Base-by-base conservation (phyloP, 2,113 vertebrate genomes). In the Corythornis vintsioides region DNA sequence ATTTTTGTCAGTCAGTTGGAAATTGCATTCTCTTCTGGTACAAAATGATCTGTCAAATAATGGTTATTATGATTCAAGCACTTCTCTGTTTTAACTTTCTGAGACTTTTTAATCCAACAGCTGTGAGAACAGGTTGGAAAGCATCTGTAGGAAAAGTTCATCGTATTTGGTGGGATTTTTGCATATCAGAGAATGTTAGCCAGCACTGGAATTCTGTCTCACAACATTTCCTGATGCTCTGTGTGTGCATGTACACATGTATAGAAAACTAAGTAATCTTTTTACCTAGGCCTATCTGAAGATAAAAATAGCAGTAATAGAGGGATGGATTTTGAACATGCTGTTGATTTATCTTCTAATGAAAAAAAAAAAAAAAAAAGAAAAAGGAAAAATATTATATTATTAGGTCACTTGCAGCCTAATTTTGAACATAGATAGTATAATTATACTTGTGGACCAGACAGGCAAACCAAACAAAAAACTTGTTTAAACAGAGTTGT, bases 401-500 rank as follows among this genome's bases (percentile, higher is more conserved):
- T 92, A 42, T 64, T 83, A 48, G 22, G 53, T 88, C 26, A 66
- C 8, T 45, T 71, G 65, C 83, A 89, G 84, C 50, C 70, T 84
- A 31, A 33, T 93, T 93, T 92, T 78, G 66, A 76, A 31, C 28
- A 26, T 31, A 28, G 50, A n/a, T 78, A 75, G 77, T 93, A 88
- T 94, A 94, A 93, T 86, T 90, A 50, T 86, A 60, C 59, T 38
- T 82, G 77, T 59, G 74, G 63, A 38, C 66, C 28, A 88, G 77
- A 92, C 88, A 84, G 77, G 83, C 77, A 89, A 86, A 84, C 77
- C 77, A n/a, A 92, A 72, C 57, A 33, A 61, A 63, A 57, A 92
- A 63, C 84, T 53, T 96, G 90, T 92, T 96, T 87, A 79, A 94
- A 94, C 59, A 89, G 72, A 67, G 57, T 94, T 95, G 92, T 81